Evolutionary conservation across 2,888 invertebrate species (phyloP).

Genomic region (Sabatieria punctata): DNA sequence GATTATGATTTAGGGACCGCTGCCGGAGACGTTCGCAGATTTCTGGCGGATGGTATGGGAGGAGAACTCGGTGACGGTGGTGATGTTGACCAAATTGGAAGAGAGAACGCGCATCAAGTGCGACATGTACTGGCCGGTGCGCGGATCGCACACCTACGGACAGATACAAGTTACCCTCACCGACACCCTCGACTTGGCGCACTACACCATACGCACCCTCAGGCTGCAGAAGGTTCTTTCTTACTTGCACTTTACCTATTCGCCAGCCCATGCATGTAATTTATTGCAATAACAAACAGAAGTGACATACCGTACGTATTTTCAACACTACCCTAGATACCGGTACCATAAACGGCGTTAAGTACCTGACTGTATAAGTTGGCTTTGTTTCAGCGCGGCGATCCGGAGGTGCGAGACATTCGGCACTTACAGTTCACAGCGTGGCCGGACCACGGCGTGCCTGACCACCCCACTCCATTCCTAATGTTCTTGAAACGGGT

Average conservation of each 20-base stretch:
- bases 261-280: conserved; percentile 1
- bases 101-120: conserved; percentile 72
- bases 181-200: conserved; percentile 88
- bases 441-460: conserved; percentile 98
- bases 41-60: conserved; percentile 99
- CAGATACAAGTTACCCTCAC: conserved; percentile 80
- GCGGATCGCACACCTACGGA: conserved; percentile 86
- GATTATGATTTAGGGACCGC: conserved; percentile 52
- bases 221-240: conserved; percentile 51
- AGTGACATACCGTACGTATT: too few species aligned
- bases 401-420: conserved; percentile 65
- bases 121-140: conserved; percentile 70
- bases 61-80: conserved; percentile 73
- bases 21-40: conserved; percentile 90
- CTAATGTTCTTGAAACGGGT: conserved; percentile 87
- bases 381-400: conserved; percentile 16
- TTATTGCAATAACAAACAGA: conserved; percentile 3
- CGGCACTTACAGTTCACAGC: conserved; percentile 96
- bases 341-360: too few species aligned
- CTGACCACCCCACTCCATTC: conserved; percentile 96
- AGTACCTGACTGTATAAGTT: too few species aligned
- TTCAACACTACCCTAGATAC: too few species aligned
- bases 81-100: conserved; percentile 98
- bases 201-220: conserved; percentile 94
- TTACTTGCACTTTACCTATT: background rate